Conservation (phyloP, 2,797 vertebrate species). For the Helicolenus hilgendorfi region DNA sequence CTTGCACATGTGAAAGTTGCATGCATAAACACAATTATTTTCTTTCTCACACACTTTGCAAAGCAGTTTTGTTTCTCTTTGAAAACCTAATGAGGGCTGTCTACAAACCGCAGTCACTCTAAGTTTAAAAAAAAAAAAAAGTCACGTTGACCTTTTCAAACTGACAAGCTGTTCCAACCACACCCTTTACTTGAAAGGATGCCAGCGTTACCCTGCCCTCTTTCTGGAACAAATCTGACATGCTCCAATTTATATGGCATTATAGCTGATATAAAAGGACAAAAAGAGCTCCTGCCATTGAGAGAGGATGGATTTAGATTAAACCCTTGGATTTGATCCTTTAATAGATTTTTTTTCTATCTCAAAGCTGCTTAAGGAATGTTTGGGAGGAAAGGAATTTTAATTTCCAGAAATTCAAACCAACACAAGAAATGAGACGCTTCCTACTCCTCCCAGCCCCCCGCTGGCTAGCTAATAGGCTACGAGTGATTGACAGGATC, state of each 20-base stretch:
- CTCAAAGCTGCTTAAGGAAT: constrained; percentile 6
- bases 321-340: neutral
- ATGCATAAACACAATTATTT: constrained; percentile 9
- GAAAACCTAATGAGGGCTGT: constrained; percentile 54
- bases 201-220: constrained; percentile 7
- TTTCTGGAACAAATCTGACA: constrained; percentile 41
- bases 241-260: constrained; percentile 22
- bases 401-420: constrained; percentile 47
- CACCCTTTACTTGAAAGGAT: constrained; percentile 36
- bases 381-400: constrained; percentile 31
- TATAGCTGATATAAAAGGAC: constrained; percentile 7
- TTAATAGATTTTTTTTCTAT: neutral
- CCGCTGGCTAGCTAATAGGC: constrained; percentile 44
- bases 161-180: constrained; percentile 52
- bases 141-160: constrained; percentile 70
- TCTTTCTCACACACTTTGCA: constrained; percentile 29
- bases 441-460: constrained; percentile 14
- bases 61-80: constrained; percentile 32
- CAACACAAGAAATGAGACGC: constrained; percentile 8
- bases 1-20: constrained; percentile 22
- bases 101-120: constrained; percentile 6
- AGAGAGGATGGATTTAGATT: constrained; percentile 11
- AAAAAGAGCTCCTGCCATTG: neutral
- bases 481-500: constrained; percentile 44
- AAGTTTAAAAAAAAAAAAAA: constrained; percentile 6